phyloP scores from a whole-genome alignment of 64 coral and sea anemone genomes.

The Pachyseris speciosa region DNA sequence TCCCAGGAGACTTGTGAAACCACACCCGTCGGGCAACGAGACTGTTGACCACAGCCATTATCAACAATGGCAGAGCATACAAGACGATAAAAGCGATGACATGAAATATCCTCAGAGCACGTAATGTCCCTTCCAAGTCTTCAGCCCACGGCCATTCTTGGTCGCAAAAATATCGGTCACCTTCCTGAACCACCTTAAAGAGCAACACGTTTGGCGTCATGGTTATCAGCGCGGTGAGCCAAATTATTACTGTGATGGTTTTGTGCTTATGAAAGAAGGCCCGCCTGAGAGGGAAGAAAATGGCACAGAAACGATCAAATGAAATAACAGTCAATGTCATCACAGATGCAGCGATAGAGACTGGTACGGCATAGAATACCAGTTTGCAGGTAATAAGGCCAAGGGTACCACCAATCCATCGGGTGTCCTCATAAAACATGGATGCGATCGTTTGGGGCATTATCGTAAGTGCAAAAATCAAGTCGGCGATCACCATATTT shows the following conservation, averaged over 20 bases:
- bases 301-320: conserved; percentile 62
- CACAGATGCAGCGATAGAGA: conserved; percentile 65
- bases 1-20: conserved; percentile 56
- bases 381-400: conserved; percentile 55
- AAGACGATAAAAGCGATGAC: conserved; percentile 35
- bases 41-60: conserved; percentile 32
- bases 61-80: conserved; percentile 46
- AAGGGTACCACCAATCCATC: conserved; percentile 53
- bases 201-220: conserved; percentile 29
- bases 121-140: neutral
- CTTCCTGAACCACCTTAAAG: neutral
- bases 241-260: conserved; percentile 43
- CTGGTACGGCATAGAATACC: neutral
- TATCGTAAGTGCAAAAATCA: conserved; percentile 22
- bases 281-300: conserved; percentile 58
- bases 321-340: conserved; percentile 71
- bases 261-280: conserved; percentile 40
- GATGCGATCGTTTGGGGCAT: conserved; percentile 26
- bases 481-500: conserved; percentile 66
- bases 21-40: conserved; percentile 52
- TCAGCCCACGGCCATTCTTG: conserved; percentile 43
- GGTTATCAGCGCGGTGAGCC: conserved; percentile 34
- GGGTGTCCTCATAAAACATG: conserved; percentile 2
- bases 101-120: conserved; percentile 38
- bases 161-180: neutral